Base-by-base conservation (phyloP, 2,113 vertebrate genomes). In the Nothoprocta pentlandii region DNA sequence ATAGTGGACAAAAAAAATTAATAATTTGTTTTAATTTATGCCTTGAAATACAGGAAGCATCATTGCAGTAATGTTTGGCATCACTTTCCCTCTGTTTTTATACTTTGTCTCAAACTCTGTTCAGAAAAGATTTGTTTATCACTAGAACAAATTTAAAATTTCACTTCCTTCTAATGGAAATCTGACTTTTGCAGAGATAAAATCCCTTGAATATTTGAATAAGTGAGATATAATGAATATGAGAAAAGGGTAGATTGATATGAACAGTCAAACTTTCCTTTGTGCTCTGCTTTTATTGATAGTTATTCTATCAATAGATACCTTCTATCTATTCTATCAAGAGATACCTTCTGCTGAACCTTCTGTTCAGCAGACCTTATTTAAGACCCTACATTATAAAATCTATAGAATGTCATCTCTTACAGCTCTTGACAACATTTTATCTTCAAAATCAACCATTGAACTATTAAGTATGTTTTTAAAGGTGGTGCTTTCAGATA, bases 401-500 rank as follows among this genome's bases (percentile, higher is more conserved):
- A 88, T 87, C 66, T 63, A 70, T 32, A 68, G 83, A 6, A 94
- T 26, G n/a, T 85, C 41, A 87, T 85, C 85, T 93, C 54, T 34
- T 89, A 21, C 58, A 47, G 42, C 61, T 36, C 71, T 70, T 49
- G 63, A 58, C 36, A 74, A 71, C 10, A 62, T 91, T 92, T 94
- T 94, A 44, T 94, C 59, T 94, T 85, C 36, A 46, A 79, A 93
- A 87, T 77, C 84, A 85, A 87, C 53, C 26, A 42, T 0, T 74
- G 75, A 82, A 82, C 78, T 92, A 23, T 59, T 80, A 83, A 83
- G 39, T 22, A 19, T 68, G 54, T 30, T 66, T 87, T 91, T 93
- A 84, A 89, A 93, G 70, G 49, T 5, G n/a, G 82, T 89, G 91
- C 92, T 92, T 87, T 89, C 84, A 85, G 80, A 85, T 81, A 62